These are phyloP conservation scores for Montipora cactus DNA, from an alignment of 64 coral and sea anemone species.

Conservation along the genomic window DNA sequence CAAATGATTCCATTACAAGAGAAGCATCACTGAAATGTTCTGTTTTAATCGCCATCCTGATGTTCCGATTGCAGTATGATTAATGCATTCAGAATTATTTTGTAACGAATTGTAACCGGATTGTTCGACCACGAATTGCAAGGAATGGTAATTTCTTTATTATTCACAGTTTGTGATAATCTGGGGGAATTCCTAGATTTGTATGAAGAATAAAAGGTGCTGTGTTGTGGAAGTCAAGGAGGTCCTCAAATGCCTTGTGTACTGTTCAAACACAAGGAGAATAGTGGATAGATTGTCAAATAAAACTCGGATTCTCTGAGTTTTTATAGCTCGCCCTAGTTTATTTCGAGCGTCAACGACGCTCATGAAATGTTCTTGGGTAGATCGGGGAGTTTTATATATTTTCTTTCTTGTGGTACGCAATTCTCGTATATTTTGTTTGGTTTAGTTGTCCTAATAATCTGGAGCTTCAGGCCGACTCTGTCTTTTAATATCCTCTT, in stretches of 20 bases:
- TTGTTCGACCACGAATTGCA: neutral
- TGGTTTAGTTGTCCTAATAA: no score
- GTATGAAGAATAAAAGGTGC: neutral
- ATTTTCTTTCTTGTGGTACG: no score
- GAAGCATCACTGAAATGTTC: neutral
- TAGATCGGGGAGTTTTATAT: no score
- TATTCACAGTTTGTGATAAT: neutral
- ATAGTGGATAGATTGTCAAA: constrained; percentile 32
- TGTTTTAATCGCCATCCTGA: neutral
- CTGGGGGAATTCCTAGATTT: neutral
- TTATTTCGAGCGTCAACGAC: neutral
- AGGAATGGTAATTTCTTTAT: neutral
- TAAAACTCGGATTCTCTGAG: neutral
- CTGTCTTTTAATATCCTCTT: neutral
- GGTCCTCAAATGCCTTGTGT: constrained; percentile 44
- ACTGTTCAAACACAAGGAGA: constrained; percentile 25
- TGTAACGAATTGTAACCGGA: neutral
- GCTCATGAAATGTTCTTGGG: neutral
- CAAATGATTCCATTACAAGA: neutral
- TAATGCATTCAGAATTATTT: neutral
- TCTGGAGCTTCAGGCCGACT: neutral
- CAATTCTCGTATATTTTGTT: no score
- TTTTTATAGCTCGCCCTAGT: neutral
- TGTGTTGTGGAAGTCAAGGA: constrained; percentile 22
- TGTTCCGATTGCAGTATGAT: neutral